Evolutionary conservation across 2,113 vertebrate genomes (phyloP).

Genomic region (Promerops cafer): DNA sequence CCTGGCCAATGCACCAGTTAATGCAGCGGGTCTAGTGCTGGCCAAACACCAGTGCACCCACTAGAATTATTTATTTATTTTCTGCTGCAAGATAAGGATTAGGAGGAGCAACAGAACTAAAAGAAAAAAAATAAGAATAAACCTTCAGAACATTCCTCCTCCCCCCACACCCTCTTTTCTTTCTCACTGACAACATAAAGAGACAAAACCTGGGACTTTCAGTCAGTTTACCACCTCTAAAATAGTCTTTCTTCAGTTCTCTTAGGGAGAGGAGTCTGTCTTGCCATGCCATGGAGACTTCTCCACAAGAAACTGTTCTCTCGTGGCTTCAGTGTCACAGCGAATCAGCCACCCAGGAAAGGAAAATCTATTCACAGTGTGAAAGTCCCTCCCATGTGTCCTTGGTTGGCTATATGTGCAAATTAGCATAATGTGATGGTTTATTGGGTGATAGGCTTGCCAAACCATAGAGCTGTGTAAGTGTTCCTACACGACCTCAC

Average conservation of each 20-base stretch:
- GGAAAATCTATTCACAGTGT: background rate
- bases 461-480: background rate
- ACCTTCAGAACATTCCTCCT: background rate
- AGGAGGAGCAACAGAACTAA: too few relatives aligned
- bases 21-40: too few relatives aligned
- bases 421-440: background rate
- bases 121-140: background rate
- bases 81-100: too few relatives aligned
- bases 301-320: background rate
- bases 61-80: too few relatives aligned
- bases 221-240: background rate
- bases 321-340: background rate
- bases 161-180: background rate
- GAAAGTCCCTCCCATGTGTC: background rate
- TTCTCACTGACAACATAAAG: background rate
- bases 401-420: too few relatives aligned
- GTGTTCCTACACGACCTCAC: background rate
- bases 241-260: background rate
- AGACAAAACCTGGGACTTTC: background rate
- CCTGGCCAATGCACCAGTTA: too few relatives aligned
- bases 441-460: constrained; percentile 13
- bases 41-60: too few relatives aligned
- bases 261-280: background rate
- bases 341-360: background rate
- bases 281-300: background rate